Conservation (phyloP, 2,113 vertebrate genomes). For the Pithys albifrons region DNA sequence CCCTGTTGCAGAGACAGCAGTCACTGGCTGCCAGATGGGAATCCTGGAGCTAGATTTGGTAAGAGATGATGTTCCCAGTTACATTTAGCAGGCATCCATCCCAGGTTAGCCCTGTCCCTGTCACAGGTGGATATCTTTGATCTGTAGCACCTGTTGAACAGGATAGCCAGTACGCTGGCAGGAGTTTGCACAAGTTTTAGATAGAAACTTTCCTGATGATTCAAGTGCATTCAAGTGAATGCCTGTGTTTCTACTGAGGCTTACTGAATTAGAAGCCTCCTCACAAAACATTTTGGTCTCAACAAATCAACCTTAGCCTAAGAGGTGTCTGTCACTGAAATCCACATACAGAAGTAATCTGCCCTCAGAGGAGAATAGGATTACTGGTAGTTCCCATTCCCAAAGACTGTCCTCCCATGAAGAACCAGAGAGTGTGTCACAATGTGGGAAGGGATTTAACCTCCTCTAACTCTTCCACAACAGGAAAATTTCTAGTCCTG, state of each 20-base stretch:
- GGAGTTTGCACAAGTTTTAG: not conserved
- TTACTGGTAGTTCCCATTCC: not conserved
- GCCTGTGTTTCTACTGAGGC: not conserved
- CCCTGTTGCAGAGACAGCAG: not conserved
- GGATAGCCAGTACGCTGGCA: not conserved
- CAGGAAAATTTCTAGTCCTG: not conserved
- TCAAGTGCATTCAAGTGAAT: not conserved
- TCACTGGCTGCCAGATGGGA: not conserved
- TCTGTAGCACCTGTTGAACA: not conserved
- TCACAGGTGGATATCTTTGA: not conserved
- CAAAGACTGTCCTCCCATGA: not conserved
- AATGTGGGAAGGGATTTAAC: not conserved
- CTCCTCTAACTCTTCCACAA: not conserved
- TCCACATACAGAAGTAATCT: not conserved
- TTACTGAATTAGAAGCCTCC: not conserved
- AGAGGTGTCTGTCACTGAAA: not conserved
- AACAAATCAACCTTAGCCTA: not conserved
- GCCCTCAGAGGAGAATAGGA: not conserved
- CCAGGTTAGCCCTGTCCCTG: accelerated
- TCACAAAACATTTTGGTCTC: not conserved
- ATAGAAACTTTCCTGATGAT: not conserved
- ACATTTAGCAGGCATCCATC: not conserved
- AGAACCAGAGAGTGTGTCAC: not conserved
- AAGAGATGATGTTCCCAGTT: not conserved
- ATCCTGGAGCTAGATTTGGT: not conserved